phyloP scores from a whole-genome alignment of 2,888 invertebrate species.

The Schizotus pectinicornis region DNA sequence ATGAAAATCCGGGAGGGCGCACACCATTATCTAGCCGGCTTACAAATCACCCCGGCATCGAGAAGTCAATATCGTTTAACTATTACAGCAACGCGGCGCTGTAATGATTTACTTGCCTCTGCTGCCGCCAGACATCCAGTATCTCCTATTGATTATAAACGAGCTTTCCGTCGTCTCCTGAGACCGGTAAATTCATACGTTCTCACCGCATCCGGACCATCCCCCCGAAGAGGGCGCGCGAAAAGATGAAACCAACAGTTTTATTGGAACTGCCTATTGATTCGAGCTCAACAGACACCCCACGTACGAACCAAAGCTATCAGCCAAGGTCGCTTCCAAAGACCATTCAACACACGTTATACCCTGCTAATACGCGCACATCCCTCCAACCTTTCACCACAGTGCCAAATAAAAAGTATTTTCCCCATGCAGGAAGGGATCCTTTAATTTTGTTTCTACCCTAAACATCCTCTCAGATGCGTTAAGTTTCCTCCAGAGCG shows the following conservation, averaged over 20 bases:
- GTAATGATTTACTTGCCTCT: conserved; percentile 54
- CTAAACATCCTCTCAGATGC: too few relatives aligned
- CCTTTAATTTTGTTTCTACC: too few relatives aligned
- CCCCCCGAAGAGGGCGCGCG: conserved; percentile 41
- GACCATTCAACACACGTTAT: too few relatives aligned
- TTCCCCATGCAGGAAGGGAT: too few relatives aligned
- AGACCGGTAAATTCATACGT: conserved; percentile 51
- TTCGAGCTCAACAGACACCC: conserved; percentile 30
- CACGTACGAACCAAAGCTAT: background rate
- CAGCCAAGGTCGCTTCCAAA: background rate
- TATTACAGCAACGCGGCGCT: conserved; percentile 45
- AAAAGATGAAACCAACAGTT: conserved; percentile 52
- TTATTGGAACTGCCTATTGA: conserved; percentile 38
- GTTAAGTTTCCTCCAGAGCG: too few relatives aligned
- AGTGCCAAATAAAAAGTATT: too few relatives aligned
- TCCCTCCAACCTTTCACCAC: too few relatives aligned
- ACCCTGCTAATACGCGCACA: too few relatives aligned
- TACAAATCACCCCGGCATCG: conserved; percentile 51
- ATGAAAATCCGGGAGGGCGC: conserved; percentile 46
- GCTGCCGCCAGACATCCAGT: conserved; percentile 50
- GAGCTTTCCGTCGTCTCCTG: conserved; percentile 44
- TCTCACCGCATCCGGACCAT: conserved; percentile 35
- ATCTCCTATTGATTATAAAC: conserved; percentile 53
- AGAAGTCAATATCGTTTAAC: conserved; percentile 55
- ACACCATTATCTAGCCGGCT: conserved; percentile 46